Evolutionary conservation across 2,797 vertebrate species (phyloP).

Genomic region (Sebastolobus altivelis): DNA sequence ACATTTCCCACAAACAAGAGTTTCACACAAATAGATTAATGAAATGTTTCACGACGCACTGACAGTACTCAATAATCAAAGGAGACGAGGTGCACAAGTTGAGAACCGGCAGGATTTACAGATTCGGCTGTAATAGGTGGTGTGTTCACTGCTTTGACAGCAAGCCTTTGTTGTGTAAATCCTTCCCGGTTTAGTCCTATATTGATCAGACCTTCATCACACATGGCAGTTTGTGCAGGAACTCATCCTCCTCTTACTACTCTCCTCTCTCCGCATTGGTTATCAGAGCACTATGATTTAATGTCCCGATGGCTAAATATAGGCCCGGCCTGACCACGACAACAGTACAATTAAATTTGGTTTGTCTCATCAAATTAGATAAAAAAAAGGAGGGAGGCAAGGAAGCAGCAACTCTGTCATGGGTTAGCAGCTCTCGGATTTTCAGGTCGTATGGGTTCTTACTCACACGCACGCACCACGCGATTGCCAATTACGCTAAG

Average conservation of each 20-base stretch:
- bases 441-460: slow-evolving; percentile 43
- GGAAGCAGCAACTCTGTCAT: slow-evolving; percentile 37
- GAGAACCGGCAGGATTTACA: not conserved
- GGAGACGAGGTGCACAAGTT: not conserved
- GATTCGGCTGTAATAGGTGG: not conserved
- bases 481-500: slow-evolving; percentile 39
- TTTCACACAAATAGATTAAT: not conserved
- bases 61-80: not conserved
- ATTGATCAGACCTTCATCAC: not conserved
- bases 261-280: slow-evolving; percentile 12
- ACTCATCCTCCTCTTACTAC: not conserved
- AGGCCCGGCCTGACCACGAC: slow-evolving; percentile 30
- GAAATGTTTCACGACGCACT: not conserved
- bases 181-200: slow-evolving; percentile 2
- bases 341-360: slow-evolving; percentile 49
- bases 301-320: slow-evolving; percentile 48
- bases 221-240: slow-evolving; percentile 7
- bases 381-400: slow-evolving; percentile 29
- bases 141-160: not conserved
- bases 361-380: slow-evolving; percentile 53
- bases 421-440: slow-evolving; percentile 28
- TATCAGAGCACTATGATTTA: slow-evolving; percentile 22
- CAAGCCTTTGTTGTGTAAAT: slow-evolving; percentile 8
- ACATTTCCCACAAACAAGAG: not conserved
- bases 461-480: slow-evolving; percentile 1